A percentile compares a stretch with the other conserved stretches of the same genome.
These are phyloP conservation scores for Pyrrhopygopsis socrates DNA, from an alignment of 2,888 invertebrate genomes.

Conservation along the genomic window DNA sequence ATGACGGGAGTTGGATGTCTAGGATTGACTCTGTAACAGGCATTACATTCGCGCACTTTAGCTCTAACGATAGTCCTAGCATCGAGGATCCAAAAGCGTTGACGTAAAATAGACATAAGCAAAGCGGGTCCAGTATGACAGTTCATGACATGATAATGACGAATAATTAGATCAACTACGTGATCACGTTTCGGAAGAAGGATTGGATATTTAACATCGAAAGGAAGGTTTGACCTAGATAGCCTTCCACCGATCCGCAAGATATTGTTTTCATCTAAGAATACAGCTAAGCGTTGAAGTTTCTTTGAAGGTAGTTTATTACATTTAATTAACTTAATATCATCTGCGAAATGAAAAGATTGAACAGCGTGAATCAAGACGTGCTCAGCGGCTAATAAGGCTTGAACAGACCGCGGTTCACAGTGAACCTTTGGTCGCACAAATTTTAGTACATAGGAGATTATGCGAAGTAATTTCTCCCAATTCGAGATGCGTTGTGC, in stretches of 20 bases:
- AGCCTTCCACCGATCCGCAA: constrained; percentile 27
- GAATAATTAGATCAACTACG: constrained; percentile 13
- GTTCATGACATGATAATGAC: constrained; percentile 10
- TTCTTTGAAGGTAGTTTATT: background rate
- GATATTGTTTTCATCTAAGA: background rate
- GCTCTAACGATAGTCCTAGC: too few relatives aligned
- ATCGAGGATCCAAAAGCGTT: constrained; percentile 24
- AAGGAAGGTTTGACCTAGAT: background rate
- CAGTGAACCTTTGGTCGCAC: background rate
- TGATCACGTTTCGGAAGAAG: constrained; percentile 14
- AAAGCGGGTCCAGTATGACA: constrained; percentile 12
- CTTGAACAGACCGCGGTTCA: background rate
- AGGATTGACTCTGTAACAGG: background rate
- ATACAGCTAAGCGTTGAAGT: background rate
- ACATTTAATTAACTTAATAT: background rate
- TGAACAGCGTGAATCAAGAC: background rate
- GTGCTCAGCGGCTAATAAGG: background rate
- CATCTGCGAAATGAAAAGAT: background rate
- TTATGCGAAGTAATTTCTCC: background rate
- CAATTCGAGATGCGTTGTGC: background rate
- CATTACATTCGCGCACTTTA: background rate
- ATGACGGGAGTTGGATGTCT: background rate
- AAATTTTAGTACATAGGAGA: background rate
- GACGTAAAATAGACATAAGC: constrained; percentile 10
- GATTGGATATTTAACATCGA: constrained; percentile 5